Evolutionary conservation across 2,888 invertebrate species (phyloP).

Genomic region (Drosophila anceps): DNA sequence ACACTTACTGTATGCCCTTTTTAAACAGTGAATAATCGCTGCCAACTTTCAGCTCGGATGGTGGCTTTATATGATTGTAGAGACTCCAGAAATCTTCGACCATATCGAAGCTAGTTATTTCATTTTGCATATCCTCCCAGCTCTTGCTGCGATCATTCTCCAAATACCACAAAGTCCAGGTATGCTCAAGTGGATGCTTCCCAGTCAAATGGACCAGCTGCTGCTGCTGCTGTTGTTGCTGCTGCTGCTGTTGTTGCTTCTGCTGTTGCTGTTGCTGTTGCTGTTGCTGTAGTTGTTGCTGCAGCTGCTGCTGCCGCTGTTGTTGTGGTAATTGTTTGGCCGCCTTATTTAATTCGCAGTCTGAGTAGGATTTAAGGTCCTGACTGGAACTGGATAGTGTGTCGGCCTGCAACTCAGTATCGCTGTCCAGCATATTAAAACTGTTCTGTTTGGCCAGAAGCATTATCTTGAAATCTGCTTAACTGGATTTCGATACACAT

Average conservation of each 20-base stretch:
- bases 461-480: constrained; percentile 20
- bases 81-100: constrained; percentile 99
- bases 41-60: constrained; percentile 91
- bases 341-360: constrained; percentile 21
- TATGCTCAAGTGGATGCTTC: constrained; percentile 96
- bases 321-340: constrained; percentile 3
- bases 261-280: neutral
- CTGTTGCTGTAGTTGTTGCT: neutral
- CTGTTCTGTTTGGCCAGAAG: constrained; percentile 49
- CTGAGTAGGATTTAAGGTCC: constrained; percentile 39
- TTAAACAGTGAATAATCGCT: constrained; percentile 93
- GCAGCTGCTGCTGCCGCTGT: neutral
- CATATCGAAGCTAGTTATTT: constrained; percentile 96
- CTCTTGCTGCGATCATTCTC: constrained; percentile 93
- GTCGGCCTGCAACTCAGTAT: constrained; percentile 39
- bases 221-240: neutral
- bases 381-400: constrained; percentile 39
- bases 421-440: constrained; percentile 47
- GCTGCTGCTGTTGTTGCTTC: neutral
- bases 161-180: constrained; percentile 99
- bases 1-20: constrained; percentile 86
- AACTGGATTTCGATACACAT: neutral
- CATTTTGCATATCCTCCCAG: constrained; percentile 97
- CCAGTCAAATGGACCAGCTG: constrained; percentile 78
- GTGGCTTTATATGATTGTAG: constrained; percentile 93